Evolutionary conservation across 1,140 invertebrate genomes (phyloP).

Genomic region (Drosophila novamexicana): DNA sequence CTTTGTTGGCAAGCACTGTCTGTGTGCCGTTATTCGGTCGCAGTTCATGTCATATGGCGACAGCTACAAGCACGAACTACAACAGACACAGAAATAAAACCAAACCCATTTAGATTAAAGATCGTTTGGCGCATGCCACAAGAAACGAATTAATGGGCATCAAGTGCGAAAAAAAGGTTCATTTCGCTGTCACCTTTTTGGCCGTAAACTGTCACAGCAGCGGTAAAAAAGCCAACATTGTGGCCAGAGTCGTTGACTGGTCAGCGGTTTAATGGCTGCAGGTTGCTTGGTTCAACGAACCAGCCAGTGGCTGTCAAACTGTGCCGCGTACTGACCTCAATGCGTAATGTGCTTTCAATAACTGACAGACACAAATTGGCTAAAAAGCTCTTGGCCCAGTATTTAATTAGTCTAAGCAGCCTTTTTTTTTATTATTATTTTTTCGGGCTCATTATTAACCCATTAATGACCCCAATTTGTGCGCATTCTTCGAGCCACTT

Average conservation of each 20-base stretch:
- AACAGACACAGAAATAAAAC: background rate
- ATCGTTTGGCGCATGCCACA: constrained; percentile 54
- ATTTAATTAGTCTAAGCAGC: constrained; percentile 36
- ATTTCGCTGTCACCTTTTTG: constrained; percentile 37
- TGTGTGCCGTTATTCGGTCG: constrained; percentile 12
- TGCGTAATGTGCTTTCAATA: constrained; percentile 36
- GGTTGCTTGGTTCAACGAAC: constrained; percentile 25
- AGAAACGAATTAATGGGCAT: constrained; percentile 64
- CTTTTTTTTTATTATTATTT: constrained; percentile 13
- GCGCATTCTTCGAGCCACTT: constrained; percentile 18
- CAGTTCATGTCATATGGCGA: constrained; percentile 7
- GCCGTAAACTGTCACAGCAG: constrained; percentile 34
- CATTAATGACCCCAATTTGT: constrained; percentile 44
- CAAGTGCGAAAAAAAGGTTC: constrained; percentile 66
- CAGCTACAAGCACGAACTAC: background rate
- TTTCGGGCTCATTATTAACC: constrained; percentile 33
- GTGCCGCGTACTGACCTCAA: constrained; percentile 24
- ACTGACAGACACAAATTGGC: constrained; percentile 4
- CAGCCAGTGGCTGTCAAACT: constrained; percentile 21
- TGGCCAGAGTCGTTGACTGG: constrained; percentile 13
- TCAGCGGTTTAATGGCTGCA: constrained; percentile 21
- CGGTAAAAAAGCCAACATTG: constrained; percentile 21
- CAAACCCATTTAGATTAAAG: constrained; percentile 34
- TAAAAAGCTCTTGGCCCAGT: constrained; percentile 3
- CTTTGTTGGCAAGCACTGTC: background rate